phyloP scores from a whole-genome alignment of 2,888 invertebrate genomes.

The Agrochola lychnidis region DNA sequence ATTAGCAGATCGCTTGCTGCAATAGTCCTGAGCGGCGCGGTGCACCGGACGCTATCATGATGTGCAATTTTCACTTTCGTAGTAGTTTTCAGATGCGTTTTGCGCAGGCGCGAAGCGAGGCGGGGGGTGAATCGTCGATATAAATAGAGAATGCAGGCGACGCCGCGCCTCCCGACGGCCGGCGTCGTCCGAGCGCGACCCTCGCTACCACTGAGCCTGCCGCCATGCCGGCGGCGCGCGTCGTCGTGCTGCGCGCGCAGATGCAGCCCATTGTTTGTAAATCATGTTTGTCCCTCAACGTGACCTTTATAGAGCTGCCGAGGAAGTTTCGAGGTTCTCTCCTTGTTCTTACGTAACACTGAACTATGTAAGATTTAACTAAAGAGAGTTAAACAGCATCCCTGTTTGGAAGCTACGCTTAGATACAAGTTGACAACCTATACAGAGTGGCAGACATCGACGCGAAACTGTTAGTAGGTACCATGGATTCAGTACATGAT shows the following conservation, averaged over 20 bases:
- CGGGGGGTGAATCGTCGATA: conserved; percentile 81
- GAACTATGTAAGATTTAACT: conserved; percentile 1
- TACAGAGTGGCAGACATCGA: too few species aligned
- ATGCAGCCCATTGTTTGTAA: conserved; percentile 83
- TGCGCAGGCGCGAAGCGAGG: conserved; percentile 83
- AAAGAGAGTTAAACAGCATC: background rate
- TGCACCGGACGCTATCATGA: conserved; percentile 80
- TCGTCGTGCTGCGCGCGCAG: conserved; percentile 74
- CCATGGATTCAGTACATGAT: too few species aligned
- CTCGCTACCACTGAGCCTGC: conserved; percentile 63
- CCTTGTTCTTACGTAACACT: conserved; percentile 41
- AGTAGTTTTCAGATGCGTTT: conserved; percentile 76
- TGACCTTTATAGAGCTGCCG: conserved; percentile 72
- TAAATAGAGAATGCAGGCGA: conserved; percentile 84
- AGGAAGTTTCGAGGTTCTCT: conserved; percentile 38
- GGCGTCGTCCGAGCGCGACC: conserved; percentile 61
- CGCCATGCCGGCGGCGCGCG: conserved; percentile 42
- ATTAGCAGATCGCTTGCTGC: conserved; percentile 71
- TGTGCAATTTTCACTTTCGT: conserved; percentile 89
- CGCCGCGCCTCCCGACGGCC: conserved; percentile 67
- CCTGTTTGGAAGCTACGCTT: background rate
- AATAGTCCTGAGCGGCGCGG: conserved; percentile 67
- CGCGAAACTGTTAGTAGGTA: too few species aligned
- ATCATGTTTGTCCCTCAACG: conserved; percentile 73
- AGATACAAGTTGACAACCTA: background rate